Percentiles rank a stretch among this genome's conserved stretches.
Conservation (phyloP, 2,888 invertebrate genomes). For the Dromius quadrimaculatus region DNA sequence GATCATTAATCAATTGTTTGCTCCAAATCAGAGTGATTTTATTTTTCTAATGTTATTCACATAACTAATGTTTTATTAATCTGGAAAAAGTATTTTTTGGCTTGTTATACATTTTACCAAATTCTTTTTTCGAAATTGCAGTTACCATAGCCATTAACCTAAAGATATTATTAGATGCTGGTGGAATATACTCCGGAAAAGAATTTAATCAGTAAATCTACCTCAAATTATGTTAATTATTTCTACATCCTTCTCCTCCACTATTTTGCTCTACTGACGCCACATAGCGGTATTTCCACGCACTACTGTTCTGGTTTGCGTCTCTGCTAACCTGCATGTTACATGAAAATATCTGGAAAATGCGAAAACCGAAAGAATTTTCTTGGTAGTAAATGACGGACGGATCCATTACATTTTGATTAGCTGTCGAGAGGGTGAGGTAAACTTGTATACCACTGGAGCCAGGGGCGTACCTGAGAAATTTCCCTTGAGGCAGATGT, state of each 20-base stretch:
- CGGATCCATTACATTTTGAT: slow-evolving; percentile 30
- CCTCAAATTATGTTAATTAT: not conserved
- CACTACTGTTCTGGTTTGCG: not conserved
- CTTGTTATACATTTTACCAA: no score
- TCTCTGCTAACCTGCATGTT: not conserved
- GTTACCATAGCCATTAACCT: no score
- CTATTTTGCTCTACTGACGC: not conserved
- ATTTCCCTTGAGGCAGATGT: slow-evolving; percentile 10
- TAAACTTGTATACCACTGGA: not conserved
- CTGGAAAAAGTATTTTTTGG: no score
- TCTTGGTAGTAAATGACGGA: slow-evolving; percentile 29
- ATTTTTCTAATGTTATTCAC: no score
- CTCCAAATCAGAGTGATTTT: no score
- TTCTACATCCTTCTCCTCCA: not conserved
- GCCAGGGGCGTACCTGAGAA: not conserved
- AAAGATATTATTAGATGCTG: no score
- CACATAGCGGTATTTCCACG: not conserved
- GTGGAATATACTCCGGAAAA: no score
- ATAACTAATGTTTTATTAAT: no score
- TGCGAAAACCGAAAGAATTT: slow-evolving; percentile 6
- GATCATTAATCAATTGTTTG: no score
- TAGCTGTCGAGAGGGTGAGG: slow-evolving; percentile 5
- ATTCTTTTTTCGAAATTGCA: no score
- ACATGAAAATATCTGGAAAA: slow-evolving; percentile 13
- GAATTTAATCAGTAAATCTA: no score